Base-by-base conservation (phyloP, 2,888 invertebrate genomes). In the Perizoma affinitatum region DNA sequence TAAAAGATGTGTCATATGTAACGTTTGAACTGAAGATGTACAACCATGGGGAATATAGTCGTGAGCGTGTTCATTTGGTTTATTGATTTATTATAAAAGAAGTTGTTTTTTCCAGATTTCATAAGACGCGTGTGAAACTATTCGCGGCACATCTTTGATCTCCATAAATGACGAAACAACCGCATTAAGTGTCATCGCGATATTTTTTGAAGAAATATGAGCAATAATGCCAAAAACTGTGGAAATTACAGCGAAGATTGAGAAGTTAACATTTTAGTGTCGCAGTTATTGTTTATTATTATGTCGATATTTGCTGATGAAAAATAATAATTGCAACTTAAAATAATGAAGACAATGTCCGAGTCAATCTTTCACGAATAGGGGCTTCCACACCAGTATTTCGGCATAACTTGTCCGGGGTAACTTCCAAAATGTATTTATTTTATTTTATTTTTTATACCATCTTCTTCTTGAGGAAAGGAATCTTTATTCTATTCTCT, bases 71-170 rank as follows among this genome's bases (percentile, higher is more conserved):
- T n/a, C n/a, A n/a, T 22, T 22, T 22, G 22, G 22, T 22, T 22
- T 22, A 22, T 22, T 22, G 22, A 2, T 22, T 22, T 22, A 22
- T 22, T 2, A 22, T 22, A 9, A 41, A 41, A 41, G 4, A 41
- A 1, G 6, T n/a, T 54, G 38, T 47, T 41, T 40, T 33, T 46
- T n/a, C n/a, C 36, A 45, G 10, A 53, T 43, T 51, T 6, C 43
- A 38, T n/a, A 51, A 52, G 47, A 47, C 10, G 22, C 36, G 46
- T 58, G 41, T 36, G 42, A 40, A 45, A 22, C 43, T 54, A n/a
- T n/a, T 53, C 7, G 53, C 58, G 58, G 58, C 49, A 50, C 56
- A 43, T 43, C 62, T 62, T 62, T 54, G 50, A 54, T 43, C 5
- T 42, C 38, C n/a, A 34, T 34, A 54, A 42, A 45, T 34, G 58